Base-by-base conservation (phyloP, 2,888 invertebrate genomes). In the Heliconius ismenius region DNA sequence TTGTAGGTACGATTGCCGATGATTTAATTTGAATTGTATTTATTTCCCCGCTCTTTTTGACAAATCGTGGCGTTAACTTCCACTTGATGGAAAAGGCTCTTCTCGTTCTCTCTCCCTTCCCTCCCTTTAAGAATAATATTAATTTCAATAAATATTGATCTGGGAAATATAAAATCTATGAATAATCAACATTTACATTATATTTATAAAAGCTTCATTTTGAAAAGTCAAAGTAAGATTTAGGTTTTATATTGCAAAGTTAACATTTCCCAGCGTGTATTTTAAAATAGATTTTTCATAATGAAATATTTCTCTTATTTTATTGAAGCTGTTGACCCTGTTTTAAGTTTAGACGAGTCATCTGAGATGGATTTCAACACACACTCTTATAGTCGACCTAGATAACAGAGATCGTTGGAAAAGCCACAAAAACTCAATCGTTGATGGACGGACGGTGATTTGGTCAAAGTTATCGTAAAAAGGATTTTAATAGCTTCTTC, bases 381-480 rank as follows among this genome's bases (percentile, higher is more conserved):
- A 67, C 13, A 67, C 67, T 24, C 39, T 43, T 24, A 67, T 67
- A 67, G 58, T 58, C 28, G 69, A 32, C 62, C 75, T 75, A 69
- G 26, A 62, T 49, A 49, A 62, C 60, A 69, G 69, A 49, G 43
- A 75, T 75, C n/a, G 75, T 39, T 62, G 28, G 62, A 75, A 62
- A 63, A 43, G 68, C 39, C 28, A 58, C 36, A 74, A 74, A 67
- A 74, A 67, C 74, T 49, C 28, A 68, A 75, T 39, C 60, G 28
- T 32, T 28, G 75, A 68, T 75, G 67, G 68, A 15, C 60, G 68
- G 21, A 75, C 63, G 49, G 54, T 75, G 54, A 75, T 69, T 75
- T 54, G 75, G 49, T 70, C 43, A 36, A 70, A 70, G 49, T 63
- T 70, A 70, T 49, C 63, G 69, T 43, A 39, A 36, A 58, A 67